Conservation (phyloP, 2,888 invertebrate genomes). For the Conus canariensis region DNA sequence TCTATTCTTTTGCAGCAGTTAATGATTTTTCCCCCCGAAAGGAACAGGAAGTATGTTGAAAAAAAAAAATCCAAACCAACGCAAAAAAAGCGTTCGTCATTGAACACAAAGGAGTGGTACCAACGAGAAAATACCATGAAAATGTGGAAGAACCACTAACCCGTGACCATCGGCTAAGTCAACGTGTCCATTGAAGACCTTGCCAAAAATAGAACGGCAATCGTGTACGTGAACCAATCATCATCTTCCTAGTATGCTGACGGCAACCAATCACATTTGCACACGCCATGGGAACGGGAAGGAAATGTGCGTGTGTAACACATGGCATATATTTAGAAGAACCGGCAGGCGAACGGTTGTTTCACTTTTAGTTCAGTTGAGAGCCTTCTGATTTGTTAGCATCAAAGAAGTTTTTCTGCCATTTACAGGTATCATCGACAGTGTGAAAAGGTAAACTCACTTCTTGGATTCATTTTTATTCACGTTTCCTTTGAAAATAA, state of each 20-base stretch:
- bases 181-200: neutral
- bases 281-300: constrained; percentile 23
- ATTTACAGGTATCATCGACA: neutral
- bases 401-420: neutral
- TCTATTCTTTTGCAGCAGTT: no score
- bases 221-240: constrained; percentile 37
- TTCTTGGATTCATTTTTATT: neutral
- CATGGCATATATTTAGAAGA: constrained; percentile 33
- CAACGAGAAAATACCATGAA: no score
- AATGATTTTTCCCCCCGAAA: no score
- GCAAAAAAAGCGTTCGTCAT: no score
- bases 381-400: neutral
- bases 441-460: neutral
- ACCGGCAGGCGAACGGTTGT: neutral
- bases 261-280: constrained; percentile 38
- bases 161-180: neutral
- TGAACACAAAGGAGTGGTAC: no score
- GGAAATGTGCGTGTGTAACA: neutral
- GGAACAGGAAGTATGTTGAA: no score
- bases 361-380: neutral
- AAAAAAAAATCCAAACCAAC: no score
- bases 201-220: neutral
- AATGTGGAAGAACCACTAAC: neutral
- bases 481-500: neutral
- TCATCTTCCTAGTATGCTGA: constrained; percentile 36